Evolutionary conservation across 2,888 invertebrate species (phyloP).

Genomic region (Heliconius sara): DNA sequence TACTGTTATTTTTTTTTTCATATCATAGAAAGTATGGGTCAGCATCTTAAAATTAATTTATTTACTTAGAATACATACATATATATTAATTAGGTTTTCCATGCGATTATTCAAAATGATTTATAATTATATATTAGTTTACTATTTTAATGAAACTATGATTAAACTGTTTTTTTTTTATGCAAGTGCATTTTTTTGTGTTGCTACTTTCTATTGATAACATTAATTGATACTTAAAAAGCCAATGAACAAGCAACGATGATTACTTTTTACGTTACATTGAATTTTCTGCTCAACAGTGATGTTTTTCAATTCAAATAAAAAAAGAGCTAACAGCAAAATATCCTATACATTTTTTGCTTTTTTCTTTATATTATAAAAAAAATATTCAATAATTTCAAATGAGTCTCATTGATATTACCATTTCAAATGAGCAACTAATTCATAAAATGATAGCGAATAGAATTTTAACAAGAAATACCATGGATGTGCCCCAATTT

Average conservation of each 20-base stretch:
- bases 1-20: constrained; percentile 25
- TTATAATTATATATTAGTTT: constrained; percentile 11
- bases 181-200: not conserved
- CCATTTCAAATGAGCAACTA: not conserved
- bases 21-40: constrained; percentile 66
- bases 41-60: constrained; percentile 56
- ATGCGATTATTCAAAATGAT: constrained; percentile 50
- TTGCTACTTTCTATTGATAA: not conserved
- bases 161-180: not conserved
- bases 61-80: constrained; percentile 27
- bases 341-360: not conserved
- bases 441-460: constrained; percentile 10
- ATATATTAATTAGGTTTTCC: constrained; percentile 41
- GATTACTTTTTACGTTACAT: not conserved
- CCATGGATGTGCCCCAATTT: constrained; percentile 1
- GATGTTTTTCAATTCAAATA: not conserved
- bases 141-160: not conserved
- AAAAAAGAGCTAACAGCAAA: not conserved
- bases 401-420: not conserved
- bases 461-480: not conserved
- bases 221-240: not conserved
- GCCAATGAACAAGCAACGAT: not conserved
- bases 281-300: constrained; percentile 26
- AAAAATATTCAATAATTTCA: not conserved
- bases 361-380: not conserved